These are phyloP conservation scores for Hippocampus barbouri DNA, from an alignment of 2,113 vertebrate genomes.

Conservation along the genomic window DNA sequence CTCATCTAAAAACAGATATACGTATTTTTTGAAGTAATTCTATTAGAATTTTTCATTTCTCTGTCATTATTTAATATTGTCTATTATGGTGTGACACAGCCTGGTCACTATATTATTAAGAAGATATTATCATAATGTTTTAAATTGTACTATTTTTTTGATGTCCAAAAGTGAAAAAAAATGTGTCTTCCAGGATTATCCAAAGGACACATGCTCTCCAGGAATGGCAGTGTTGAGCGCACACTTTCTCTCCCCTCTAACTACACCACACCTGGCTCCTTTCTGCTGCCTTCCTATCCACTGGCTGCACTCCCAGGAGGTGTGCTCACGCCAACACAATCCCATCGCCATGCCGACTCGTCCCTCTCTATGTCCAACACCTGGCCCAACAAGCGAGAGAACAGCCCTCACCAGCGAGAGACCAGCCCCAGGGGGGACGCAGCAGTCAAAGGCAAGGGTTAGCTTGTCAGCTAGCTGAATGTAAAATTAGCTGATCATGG, in stretches of 20 bases:
- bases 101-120: no score
- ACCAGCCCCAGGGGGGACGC: conserved; percentile 66
- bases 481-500: not conserved
- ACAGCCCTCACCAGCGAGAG: conserved; percentile 53
- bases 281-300: conserved; percentile 82
- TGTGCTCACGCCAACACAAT: conserved; percentile 70
- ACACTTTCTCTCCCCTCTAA: conserved; percentile 64
- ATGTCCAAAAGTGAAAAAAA: conserved; percentile 6
- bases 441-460: conserved; percentile 57
- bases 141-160: not conserved
- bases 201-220: conserved; percentile 69
- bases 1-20: no score
- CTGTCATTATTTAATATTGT: no score
- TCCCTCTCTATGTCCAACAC: conserved; percentile 80
- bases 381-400: conserved; percentile 82
- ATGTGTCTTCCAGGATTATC: conserved; percentile 52
- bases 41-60: no score
- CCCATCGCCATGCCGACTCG: conserved; percentile 68
- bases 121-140: not conserved
- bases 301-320: conserved; percentile 70
- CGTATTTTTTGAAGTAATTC: no score
- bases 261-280: conserved; percentile 64
- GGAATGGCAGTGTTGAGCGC: conserved; percentile 71
- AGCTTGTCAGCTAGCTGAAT: not conserved
- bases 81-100: no score